Evolutionary conservation across 2,113 vertebrate species (phyloP), one percentile per base, ranked within the genome.

Genomic region (Lutjanus erythropterus): DNA sequence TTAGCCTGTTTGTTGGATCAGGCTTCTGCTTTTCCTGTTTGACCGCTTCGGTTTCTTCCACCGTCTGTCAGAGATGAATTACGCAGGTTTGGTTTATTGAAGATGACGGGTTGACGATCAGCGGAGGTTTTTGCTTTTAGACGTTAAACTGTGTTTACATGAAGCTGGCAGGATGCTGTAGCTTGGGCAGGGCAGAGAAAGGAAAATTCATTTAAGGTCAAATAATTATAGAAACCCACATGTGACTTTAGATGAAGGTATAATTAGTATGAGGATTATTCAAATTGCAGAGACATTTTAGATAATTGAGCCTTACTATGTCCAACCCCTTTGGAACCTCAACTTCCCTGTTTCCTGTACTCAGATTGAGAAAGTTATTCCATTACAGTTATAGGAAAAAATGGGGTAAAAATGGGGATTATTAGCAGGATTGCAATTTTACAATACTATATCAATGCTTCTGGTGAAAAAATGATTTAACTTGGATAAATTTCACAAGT

Each of bases 1-100:
- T 56, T 35, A 55, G 69, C 41, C 15, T 59, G 64, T 67, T 33
- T 85, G 29, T 52, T 60, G 61, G 60, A 75, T 35, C 53, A 29
- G 19, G 27, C 6, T 52, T 61, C 16, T 60, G 81, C 46, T 79
- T 72, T 78, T 72, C 71, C 60, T n/a, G 53, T 71, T 56, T 29
- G 47, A 75, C 55, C 12, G 56, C 70, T 53, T 59, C 0, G 2
- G 66, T 62, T 72, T 75, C 59, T 60, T 60, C 27, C 42, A 37
- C 58, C 29, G 61, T 29, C 66, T 66, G 81, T 71, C 69, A 25
- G 3, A 42, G 29, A 10, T 58, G 47, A 64, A 25, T 53, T 9
- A 31, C 0, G 21, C 47, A 46, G 25, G 16, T 44, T 49, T 78
- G 73, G 37, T 12, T 53, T 14, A 47, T 37, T 73, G n/a, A 5